Base-by-base conservation (phyloP, 2,797 vertebrate genomes). In the Nannoperca obscura region DNA sequence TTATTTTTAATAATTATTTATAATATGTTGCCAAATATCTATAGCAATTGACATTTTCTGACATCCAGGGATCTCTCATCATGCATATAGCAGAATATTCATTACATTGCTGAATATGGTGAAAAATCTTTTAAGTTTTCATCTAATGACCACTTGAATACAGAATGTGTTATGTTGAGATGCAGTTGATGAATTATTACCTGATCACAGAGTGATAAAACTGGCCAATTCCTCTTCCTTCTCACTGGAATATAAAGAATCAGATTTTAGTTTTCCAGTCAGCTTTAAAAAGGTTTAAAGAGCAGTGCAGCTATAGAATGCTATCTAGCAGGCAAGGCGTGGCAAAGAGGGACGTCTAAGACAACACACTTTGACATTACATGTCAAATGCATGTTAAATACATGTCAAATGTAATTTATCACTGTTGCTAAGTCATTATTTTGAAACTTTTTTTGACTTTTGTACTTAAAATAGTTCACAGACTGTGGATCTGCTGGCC, bases 401-500 rank as follows among this genome's bases (percentile, higher is more conserved):
- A 27, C 24, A 27, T 27, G 24, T 27, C 24, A 27, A 27, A 27
- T 59, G 19, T 62, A 22, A 63, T 71, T 78, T n/a, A 19, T 60
- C 47, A 13, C 17, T 65, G 53, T 40, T 85, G 32, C 19, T 22
- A 1, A 59, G 7, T 44, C 7, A 5, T 59, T 24, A 15, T 72
- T 14, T 17, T 67, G 32, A 54, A 5, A 2, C 8, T 34, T 3
- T 42, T 53, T 0, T 44, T 60, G 8, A 27, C 24, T 71, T 84
- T 82, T 87, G 47, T 86, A 81, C n/a, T 38, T 34, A 30, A 50
- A 82, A 84, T 74, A 52, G 62, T 66, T 72, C 76, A 80, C 22
- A 71, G 34, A 69, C 80, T 87, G 91, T 92, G 65, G 89, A 92
- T 86, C 95, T 96, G 96, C 95, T 94, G 95, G 95, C 70, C 96